A percentile compares a stretch with the other conserved stretches of the same genome.
Conservation (phyloP, 2,888 invertebrate genomes). For the Caenorhabditis sp. region DNA sequence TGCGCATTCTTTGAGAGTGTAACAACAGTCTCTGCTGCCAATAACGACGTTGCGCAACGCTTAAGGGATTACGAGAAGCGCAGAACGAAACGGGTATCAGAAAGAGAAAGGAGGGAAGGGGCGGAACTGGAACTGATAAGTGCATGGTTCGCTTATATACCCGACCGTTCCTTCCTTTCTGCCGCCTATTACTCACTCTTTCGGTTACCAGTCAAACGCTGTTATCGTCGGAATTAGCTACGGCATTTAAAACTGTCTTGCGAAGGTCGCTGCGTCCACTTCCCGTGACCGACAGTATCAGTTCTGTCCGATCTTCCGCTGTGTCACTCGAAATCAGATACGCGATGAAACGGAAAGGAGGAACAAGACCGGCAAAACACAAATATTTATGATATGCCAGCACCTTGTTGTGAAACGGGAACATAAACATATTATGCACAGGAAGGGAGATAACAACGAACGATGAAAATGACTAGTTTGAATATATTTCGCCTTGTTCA, state of each 20-base stretch:
- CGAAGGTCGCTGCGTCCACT: neutral
- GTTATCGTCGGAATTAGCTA: too few relatives aligned
- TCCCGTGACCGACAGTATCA: slow-evolving; percentile 8
- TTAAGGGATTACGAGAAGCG: slow-evolving; percentile 16
- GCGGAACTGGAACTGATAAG: slow-evolving; percentile 52
- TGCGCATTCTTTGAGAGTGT: slow-evolving; percentile 21
- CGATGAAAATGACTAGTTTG: neutral
- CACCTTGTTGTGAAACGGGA: neutral
- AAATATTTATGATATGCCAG: slow-evolving; percentile 1
- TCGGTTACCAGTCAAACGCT: too few relatives aligned
- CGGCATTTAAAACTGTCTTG: too few relatives aligned
- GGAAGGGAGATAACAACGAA: neutral
- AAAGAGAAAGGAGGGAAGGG: slow-evolving; percentile 8
- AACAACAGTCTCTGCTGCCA: slow-evolving; percentile 2
- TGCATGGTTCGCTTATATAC: neutral
- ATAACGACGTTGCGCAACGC: slow-evolving; percentile 27
- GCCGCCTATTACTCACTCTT: too few relatives aligned
- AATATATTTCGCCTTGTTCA: neutral
- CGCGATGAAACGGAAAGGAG: neutral
- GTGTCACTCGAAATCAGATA: slow-evolving; percentile 18
- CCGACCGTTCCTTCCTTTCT: neutral
- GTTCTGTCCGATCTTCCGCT: slow-evolving; percentile 12
- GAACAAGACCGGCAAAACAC: neutral
- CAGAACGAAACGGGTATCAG: slow-evolving; percentile 30
- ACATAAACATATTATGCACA: slow-evolving; percentile 1